Base-by-base conservation (phyloP, 1,140 invertebrate species). In the Battus philenor region DNA sequence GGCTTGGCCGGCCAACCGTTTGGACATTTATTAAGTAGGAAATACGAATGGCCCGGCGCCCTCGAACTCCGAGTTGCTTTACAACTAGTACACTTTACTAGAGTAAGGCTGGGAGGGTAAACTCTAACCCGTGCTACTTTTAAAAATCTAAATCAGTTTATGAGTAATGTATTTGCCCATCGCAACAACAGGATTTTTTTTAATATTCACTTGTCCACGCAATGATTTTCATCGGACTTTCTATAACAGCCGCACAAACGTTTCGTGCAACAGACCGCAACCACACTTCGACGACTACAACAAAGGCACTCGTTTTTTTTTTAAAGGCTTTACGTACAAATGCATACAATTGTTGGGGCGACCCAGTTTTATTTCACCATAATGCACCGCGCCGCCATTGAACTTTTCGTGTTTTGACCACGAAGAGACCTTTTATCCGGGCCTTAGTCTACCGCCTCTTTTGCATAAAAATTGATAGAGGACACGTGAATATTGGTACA, bases 301-400 rank as follows among this genome's bases (percentile, higher is more conserved):
- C 70, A 84, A 80, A 72, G 60, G 73, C 49, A 54, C 54, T 71
- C 60, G 52, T 70, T 68, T 83, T 79, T 81, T 80, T 76, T 60
- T 48, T 38, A n/a, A n/a, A n/a, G 36, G 53, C 57, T 62, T 60
- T 59, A 69, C 65, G 59, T 67, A 58, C 73, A 81, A 80, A 78
- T 64, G 66, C 79, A 84, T 81, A 80, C 80, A 84, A 81, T 78
- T 76, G 77, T 77, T 69, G 75, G 68, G 62, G 60, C 68, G 50
- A 59, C 62, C 73, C 67, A 76, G 72, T 77, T 78, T 78, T 81
- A 72, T 80, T 76, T 69, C 59, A 57, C 68, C 64, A 74, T 78
- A 75, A 77, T 68, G 64, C 49, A 53, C 60, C 46, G 64, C 49
- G 53, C 60, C 46, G 36, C 53, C 47, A 59, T 33, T 50, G 62